phyloP scores from a whole-genome alignment of 64 coral and sea anemone species.

The Porites australiensis region DNA sequence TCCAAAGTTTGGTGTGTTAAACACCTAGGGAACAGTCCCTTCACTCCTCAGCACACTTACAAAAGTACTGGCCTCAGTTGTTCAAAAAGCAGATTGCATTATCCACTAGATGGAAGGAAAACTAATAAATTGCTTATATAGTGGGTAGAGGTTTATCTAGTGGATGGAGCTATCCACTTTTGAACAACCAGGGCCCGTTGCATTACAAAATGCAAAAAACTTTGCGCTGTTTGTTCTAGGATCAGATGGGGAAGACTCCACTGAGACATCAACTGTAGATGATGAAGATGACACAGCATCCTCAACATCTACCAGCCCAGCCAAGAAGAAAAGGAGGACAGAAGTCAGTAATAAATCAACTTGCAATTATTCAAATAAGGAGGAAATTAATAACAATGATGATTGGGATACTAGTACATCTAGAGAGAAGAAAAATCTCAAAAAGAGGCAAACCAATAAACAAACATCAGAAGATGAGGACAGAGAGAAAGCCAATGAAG shows the following conservation, averaged over 20 bases:
- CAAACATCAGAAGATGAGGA: not conserved
- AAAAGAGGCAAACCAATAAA: not conserved
- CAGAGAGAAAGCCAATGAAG: not conserved
- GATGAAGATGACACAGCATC: not conserved
- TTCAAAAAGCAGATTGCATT: too few relatives aligned
- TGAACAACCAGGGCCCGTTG: too few relatives aligned
- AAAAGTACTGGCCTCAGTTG: too few relatives aligned
- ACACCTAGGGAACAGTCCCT: too few relatives aligned
- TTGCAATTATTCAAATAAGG: not conserved
- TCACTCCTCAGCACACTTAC: too few relatives aligned
- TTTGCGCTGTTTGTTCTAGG: not conserved
- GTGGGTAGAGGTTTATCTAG: too few relatives aligned
- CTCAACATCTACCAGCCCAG: not conserved
- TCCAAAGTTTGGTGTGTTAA: too few relatives aligned
- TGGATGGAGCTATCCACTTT: too few relatives aligned
- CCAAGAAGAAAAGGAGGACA: not conserved
- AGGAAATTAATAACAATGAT: not conserved
- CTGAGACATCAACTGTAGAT: not conserved
- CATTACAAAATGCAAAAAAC: too few relatives aligned
- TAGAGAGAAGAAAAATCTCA: not conserved
- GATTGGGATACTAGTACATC: not conserved
- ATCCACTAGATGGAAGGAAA: too few relatives aligned
- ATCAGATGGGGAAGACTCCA: slow-evolving; percentile 7
- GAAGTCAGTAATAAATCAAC: not conserved
- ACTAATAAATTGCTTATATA: too few relatives aligned